phyloP scores from a whole-genome alignment of 2,113 vertebrate species.

The Tinamus guttatus region DNA sequence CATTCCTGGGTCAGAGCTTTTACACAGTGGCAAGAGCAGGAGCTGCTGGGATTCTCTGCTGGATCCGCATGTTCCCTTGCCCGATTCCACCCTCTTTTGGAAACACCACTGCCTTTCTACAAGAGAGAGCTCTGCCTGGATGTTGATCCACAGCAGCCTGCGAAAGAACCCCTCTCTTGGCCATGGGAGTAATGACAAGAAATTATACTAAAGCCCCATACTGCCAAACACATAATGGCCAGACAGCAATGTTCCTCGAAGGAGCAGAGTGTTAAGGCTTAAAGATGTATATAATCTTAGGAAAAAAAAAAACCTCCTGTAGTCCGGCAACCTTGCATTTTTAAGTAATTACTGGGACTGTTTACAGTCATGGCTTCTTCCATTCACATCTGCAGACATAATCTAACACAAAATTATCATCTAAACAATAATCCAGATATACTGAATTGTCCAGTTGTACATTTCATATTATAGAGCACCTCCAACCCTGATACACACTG shows the following conservation, averaged over 20 bases:
- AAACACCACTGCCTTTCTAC: background rate
- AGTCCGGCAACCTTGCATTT: background rate
- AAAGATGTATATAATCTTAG: background rate
- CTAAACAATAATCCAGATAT: background rate
- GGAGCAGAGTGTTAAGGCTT: conserved; percentile 12
- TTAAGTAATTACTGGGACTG: conserved; percentile 45
- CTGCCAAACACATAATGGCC: too few relatives aligned
- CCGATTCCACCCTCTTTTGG: background rate
- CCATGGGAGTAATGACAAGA: background rate
- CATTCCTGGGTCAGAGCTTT: background rate
- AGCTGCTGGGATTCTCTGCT: fast-evolving
- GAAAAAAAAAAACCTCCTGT: background rate
- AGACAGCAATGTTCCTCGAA: background rate
- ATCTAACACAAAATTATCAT: background rate
- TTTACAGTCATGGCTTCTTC: conserved; percentile 7
- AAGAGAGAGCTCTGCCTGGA: background rate
- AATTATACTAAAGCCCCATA: too few relatives aligned
- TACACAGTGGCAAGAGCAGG: background rate
- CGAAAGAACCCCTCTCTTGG: background rate
- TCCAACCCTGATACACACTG: background rate
- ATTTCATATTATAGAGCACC: background rate
- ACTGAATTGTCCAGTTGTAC: background rate
- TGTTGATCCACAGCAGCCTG: background rate
- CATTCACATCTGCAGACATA: background rate
- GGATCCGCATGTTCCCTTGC: background rate